Base-by-base conservation (phyloP, 2,113 vertebrate genomes). In the Paradoxurus hermaphroditus region DNA sequence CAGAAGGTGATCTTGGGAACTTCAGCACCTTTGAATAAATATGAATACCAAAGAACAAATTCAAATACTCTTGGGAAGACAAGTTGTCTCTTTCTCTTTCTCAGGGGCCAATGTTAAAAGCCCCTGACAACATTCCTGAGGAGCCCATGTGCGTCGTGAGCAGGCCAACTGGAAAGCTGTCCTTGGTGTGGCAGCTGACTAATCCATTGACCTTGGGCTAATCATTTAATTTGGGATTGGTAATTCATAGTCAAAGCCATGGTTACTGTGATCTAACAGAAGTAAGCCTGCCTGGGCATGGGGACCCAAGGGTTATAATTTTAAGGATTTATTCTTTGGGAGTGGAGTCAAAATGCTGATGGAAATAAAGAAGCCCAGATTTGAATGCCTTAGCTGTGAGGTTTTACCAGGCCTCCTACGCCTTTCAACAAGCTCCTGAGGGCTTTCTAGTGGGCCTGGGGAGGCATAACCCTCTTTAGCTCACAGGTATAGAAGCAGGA, bases 151-250 rank as follows among this genome's bases (percentile, higher is more conserved):
- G 72, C 63, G 49, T 73, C 18, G 10, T 51, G 36, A 82, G 19
- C 75, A 62, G 73, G 86, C 13, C n/a, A 93, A 34, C 39, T 73
- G 18, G 36, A 81, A 88, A 91, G 63, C 78, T 84, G 59, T 39
- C 79, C 65, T 78, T 59, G 46, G 36, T 5, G 1, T 11, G 41
- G 81, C 59, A 62, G 51, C 59, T 73, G 63, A 70, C 77, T n/a
- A 41, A 75, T 62, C 39, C 85, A 39, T 14, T 1, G 46, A 86
- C 90, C 49, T 59, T 89, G 90, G 90, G 68, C 56, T 97, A 63
- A 87, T 97, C 81, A 85, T 84, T 95, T 96, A 78, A 93, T 70
- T 87, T 96, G 83, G 41, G 82, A 97, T 78, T 65, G 59, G 90
- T 62, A 92, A 90, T 59, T 89, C 79, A 67, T 5, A 68, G 95